Evolutionary conservation across 2,888 invertebrate species (phyloP), one percentile per base, ranked within the genome.

Genomic region (Archips crataeganus): DNA sequence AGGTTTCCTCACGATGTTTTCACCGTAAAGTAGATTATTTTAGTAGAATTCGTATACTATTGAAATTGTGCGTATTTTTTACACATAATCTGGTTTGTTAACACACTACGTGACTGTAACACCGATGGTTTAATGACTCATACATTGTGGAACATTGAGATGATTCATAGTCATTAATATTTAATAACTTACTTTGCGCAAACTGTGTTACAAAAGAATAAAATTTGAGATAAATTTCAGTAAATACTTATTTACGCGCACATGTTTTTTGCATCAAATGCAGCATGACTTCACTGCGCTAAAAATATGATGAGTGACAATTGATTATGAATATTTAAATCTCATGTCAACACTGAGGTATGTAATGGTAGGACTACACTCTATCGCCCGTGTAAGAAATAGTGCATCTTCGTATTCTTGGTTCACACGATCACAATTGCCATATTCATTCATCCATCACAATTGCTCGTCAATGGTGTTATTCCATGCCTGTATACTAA

Each of bases 141-240:
- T 3, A 8, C 45, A 42, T 59, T 49, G 36, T 34, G 70, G 63
- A 64, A 70, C 59, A 49, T 70, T 34, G 23, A 47, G 57, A 59
- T 65, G 70, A 71, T 36, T 71, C 70, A 71, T 32, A 57, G 23
- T 47, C 47, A 39, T 49, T 23, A 60, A 60, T 64, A 45, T 57
- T 64, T 23, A 59, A 59, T 59, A 65, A 13, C 10, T 10, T 59
- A 59, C 57, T 23, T 70, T 70, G 15, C 59, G 64, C 5, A 65
- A 71, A 49, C n/a, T 39, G 23, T 57, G 57, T 23, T 32, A 32
- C 57, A 32, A 32, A 49, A 34, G 70, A 45, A 64, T 57, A 54
- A n/a, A 62, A 13, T 70, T 47, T 5, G 34, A n/a, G 36, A 49
- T 51, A 51, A 54, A 15, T 54, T 54, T 54, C 15, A 49, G 69